These are phyloP conservation scores for Mormyrus proboscirostris DNA, from an alignment of 2,797 vertebrate genomes.

Conservation along the genomic window DNA sequence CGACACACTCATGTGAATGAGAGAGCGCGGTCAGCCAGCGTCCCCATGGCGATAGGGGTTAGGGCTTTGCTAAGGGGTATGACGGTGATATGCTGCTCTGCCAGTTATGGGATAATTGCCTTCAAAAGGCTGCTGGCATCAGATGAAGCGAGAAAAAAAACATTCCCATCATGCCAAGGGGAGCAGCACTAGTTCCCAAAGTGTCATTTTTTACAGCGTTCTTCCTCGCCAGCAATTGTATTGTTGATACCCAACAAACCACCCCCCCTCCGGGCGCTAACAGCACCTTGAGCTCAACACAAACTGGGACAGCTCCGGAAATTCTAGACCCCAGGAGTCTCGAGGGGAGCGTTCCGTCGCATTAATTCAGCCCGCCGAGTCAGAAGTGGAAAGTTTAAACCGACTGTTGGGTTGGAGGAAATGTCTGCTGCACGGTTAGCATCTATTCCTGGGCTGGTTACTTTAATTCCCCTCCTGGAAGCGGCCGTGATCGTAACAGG, in stretches of 20 bases:
- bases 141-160: neutral
- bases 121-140: slow-evolving; percentile 4
- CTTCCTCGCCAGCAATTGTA: neutral
- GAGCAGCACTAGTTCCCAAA: neutral
- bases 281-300: neutral
- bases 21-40: neutral
- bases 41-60: neutral
- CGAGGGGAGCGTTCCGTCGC: neutral
- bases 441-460: neutral
- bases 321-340: neutral
- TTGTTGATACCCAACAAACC: neutral
- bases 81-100: neutral
- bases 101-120: neutral
- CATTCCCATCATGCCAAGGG: neutral
- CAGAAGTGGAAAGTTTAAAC: neutral
- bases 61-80: neutral
- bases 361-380: neutral
- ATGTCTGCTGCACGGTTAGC: neutral
- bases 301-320: neutral
- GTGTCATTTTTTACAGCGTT: neutral
- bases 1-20: neutral
- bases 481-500: neutral
- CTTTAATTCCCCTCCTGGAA: neutral
- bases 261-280: neutral
- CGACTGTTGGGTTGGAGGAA: neutral